Conservation (phyloP, 53 echinoderm and acorn worm species). For the Echinarachnius parma region DNA sequence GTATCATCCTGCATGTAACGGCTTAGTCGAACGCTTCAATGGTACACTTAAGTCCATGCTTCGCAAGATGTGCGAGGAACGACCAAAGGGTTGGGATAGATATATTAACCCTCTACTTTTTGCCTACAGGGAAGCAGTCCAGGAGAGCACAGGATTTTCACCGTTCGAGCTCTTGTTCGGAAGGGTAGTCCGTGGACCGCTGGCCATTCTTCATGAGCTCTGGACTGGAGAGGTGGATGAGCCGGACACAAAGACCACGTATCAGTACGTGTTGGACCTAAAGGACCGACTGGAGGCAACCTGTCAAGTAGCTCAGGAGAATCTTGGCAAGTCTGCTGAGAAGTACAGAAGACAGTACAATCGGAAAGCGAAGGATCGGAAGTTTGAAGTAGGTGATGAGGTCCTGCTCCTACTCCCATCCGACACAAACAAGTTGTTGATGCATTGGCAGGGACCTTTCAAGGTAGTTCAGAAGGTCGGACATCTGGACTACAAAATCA, state of each 20-base stretch:
- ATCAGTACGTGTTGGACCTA: constrained; percentile 9
- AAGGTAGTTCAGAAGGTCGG: constrained; percentile 1
- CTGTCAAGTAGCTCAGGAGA: too few relatives aligned
- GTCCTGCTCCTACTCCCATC: constrained; percentile 35
- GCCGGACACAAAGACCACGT: constrained; percentile 24
- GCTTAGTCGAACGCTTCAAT: constrained; percentile 14
- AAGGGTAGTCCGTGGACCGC: constrained; percentile 33
- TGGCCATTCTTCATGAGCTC: constrained; percentile 30
- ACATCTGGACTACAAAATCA: constrained; percentile 4
- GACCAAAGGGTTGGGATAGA: constrained; percentile 36
- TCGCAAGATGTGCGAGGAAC: constrained; percentile 21
- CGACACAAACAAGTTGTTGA: constrained; percentile 17
- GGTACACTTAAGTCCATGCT: constrained; percentile 21
- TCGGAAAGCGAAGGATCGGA: constrained; percentile 3
- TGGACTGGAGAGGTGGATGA: constrained; percentile 24
- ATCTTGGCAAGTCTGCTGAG: too few relatives aligned
- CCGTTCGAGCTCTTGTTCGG: constrained; percentile 36
- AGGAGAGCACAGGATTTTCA: constrained; percentile 36
- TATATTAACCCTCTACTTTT: constrained; percentile 24
- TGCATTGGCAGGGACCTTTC: too few relatives aligned
- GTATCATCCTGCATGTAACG: constrained; percentile 23
- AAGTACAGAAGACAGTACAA: constrained; percentile 15
- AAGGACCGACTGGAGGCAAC: too few relatives aligned
- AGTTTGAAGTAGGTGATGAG: constrained; percentile 39
- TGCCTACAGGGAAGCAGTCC: constrained; percentile 33